A percentile compares a stretch with the other conserved stretches of the same genome.
Conservation (phyloP, 2,113 vertebrate species). For the Etheostoma cragini region DNA sequence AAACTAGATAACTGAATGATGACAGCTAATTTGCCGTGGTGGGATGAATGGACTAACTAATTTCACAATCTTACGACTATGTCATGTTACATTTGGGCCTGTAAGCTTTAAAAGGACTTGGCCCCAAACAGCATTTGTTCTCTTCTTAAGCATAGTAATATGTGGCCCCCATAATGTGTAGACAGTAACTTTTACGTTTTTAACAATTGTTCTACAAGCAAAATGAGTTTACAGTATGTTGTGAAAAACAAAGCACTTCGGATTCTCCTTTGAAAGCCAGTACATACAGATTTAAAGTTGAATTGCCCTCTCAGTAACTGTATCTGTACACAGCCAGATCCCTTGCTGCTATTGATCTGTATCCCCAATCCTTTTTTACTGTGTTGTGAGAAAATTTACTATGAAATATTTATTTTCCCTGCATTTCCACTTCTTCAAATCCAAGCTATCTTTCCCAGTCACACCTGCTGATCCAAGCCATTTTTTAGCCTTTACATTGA, state of each 20-base stretch:
- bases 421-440: constrained; percentile 45
- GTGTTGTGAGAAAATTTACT: constrained; percentile 50
- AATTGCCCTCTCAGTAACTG: constrained; percentile 15
- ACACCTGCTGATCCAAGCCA: constrained; percentile 71
- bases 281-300: constrained; percentile 12
- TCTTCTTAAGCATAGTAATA: neutral
- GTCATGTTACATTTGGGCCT: neutral
- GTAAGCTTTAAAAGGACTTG: neutral
- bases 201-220: neutral
- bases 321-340: constrained; percentile 58
- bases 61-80: neutral
- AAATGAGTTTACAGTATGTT: neutral
- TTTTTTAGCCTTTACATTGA: constrained; percentile 38
- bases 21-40: neutral
- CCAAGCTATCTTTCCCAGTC: constrained; percentile 53
- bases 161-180: no score
- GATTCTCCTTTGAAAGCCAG: constrained; percentile 5
- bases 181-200: neutral
- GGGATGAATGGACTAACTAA: neutral
- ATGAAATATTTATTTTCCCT: constrained; percentile 72
- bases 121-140: neutral
- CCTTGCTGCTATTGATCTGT: constrained; percentile 55
- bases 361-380: constrained; percentile 44
- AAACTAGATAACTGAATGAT: neutral
- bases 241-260: neutral